These are phyloP conservation scores for Iselma pallidipennis DNA, from an alignment of 2,888 invertebrate genomes.

Conservation along the genomic window DNA sequence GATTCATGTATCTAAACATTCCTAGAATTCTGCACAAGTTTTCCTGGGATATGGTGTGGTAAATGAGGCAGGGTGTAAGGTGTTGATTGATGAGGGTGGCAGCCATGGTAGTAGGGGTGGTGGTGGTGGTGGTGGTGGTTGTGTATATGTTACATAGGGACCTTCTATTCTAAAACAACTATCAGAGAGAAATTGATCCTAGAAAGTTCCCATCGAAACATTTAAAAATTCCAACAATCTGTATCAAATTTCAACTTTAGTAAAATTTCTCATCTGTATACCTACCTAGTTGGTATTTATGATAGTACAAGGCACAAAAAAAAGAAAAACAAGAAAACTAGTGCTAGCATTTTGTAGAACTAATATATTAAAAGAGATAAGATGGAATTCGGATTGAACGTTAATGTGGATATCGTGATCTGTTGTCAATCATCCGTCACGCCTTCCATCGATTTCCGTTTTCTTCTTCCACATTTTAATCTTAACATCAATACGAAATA, in stretches of 20 bases:
- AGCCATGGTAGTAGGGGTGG: conserved; percentile 4
- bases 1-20: not conserved
- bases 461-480: not conserved
- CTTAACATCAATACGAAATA: not conserved
- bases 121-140: conserved; percentile 1
- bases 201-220: too few species aligned
- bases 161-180: not conserved
- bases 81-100: conserved; percentile 24
- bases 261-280: too few species aligned
- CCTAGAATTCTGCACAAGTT: not conserved
- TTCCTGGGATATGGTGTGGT: conserved; percentile 1
- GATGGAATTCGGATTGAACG: not conserved
- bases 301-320: not conserved
- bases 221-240: too few species aligned
- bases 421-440: not conserved
- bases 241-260: too few species aligned
- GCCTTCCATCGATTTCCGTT: not conserved
- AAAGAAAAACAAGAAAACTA: not conserved
- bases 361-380: too few species aligned
- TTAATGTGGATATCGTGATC: not conserved
- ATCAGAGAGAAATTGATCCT: not conserved
- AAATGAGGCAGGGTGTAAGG: conserved; percentile 29
- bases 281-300: too few species aligned
- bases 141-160: not conserved
- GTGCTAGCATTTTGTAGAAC: too few species aligned